Evolutionary conservation across 2,113 vertebrate genomes (phyloP).

Genomic region (Globicephala melas): DNA sequence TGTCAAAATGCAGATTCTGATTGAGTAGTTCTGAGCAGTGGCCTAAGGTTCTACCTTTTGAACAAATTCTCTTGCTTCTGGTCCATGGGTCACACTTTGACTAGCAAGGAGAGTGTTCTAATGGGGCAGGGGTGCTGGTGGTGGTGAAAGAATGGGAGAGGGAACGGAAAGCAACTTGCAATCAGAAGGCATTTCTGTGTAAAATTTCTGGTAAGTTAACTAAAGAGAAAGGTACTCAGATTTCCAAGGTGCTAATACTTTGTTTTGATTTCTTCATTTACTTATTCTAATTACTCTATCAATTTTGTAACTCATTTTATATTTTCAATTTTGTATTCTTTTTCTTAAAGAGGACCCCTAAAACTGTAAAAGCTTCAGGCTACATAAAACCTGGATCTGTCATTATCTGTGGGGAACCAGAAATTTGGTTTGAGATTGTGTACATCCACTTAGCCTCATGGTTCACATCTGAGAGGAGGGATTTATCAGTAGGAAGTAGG

Average conservation of each 20-base stretch:
- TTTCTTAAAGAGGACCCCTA: background rate
- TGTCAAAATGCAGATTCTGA: background rate
- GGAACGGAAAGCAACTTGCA: background rate
- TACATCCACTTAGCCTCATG: background rate
- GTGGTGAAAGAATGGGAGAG: background rate
- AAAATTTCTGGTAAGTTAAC: background rate
- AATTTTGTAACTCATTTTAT: background rate
- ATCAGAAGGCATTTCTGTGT: background rate
- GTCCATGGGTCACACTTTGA: background rate
- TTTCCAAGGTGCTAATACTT: background rate
- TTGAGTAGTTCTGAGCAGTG: background rate
- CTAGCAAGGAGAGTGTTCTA: background rate
- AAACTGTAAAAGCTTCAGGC: background rate
- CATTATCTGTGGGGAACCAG: background rate
- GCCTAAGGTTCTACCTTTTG: background rate
- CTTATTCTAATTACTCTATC: background rate
- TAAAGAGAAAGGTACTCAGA: background rate
- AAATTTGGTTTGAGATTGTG: background rate
- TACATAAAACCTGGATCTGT: background rate
- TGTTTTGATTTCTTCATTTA: background rate
- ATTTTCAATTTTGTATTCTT: background rate
- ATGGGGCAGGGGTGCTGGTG: background rate
- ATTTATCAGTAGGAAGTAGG: background rate
- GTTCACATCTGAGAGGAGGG: background rate
- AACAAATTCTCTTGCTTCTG: background rate